Percentiles rank a stretch among this genome's conserved stretches.
Evolutionary conservation across 2,797 vertebrate genomes (phyloP).

Genomic region (Sus cebifrons): DNA sequence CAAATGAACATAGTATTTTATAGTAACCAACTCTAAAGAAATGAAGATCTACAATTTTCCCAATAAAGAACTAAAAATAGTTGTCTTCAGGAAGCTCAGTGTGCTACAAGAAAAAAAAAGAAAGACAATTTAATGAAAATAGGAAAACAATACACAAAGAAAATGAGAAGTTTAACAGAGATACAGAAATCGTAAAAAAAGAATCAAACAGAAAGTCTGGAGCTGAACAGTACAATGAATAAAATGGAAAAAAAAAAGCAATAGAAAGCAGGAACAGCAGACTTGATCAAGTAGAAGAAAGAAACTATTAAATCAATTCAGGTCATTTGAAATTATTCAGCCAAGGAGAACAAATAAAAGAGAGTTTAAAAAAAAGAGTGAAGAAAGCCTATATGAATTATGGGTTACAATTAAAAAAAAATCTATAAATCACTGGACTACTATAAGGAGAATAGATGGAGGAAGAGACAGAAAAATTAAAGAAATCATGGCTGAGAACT

Average conservation of each 20-base stretch:
- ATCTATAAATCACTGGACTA: neutral
- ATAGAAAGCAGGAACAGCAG: neutral
- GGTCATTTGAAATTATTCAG: neutral
- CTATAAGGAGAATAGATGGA: neutral
- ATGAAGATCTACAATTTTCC: neutral
- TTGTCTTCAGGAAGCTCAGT: neutral
- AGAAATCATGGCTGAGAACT: neutral
- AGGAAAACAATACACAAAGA: neutral
- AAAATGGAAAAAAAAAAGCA: neutral
- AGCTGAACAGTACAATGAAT: neutral
- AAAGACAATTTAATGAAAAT: neutral
- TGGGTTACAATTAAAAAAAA: neutral
- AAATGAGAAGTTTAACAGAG: neutral
- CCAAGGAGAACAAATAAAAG: neutral
- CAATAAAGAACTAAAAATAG: neutral
- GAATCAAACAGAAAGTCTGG: neutral
- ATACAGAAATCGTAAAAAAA: neutral
- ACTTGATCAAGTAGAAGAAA: neutral
- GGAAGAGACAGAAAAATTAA: neutral
- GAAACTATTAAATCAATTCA: neutral
- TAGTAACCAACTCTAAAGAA: neutral
- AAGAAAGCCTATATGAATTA: neutral
- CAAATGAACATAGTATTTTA: neutral
- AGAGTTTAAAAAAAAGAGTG: neutral
- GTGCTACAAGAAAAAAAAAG: conserved; percentile 40